Conservation (phyloP, 1,140 invertebrate genomes). For the roundworm (Caenorhabditis elegans) region WBcel235 BX284604.4:5475001-5475500, state of each 20-base stretch:
- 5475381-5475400: too few relatives aligned
- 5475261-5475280: conserved; percentile 43
- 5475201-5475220: conserved; percentile 55
- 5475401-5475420: too few relatives aligned
- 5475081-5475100: neutral
- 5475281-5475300: conserved; percentile 24
- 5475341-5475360: too few relatives aligned
- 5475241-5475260: conserved; percentile 58
- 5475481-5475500: neutral
- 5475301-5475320: conserved; percentile 31
- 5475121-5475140: neutral
- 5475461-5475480: too few relatives aligned
- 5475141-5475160: neutral
- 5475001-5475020: neutral
- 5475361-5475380: too few relatives aligned
- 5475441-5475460: too few relatives aligned
- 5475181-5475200: neutral
- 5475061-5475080: neutral
- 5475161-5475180: neutral
- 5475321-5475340: conserved; percentile 30
- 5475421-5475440: too few relatives aligned
- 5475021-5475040: neutral
- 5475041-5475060: neutral
- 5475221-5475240: conserved; percentile 62
- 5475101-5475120: neutral